Evolutionary conservation across 35 echinoderm and acorn worm genomes (phyloP).

Genomic region (Apostichopus californicus): DNA sequence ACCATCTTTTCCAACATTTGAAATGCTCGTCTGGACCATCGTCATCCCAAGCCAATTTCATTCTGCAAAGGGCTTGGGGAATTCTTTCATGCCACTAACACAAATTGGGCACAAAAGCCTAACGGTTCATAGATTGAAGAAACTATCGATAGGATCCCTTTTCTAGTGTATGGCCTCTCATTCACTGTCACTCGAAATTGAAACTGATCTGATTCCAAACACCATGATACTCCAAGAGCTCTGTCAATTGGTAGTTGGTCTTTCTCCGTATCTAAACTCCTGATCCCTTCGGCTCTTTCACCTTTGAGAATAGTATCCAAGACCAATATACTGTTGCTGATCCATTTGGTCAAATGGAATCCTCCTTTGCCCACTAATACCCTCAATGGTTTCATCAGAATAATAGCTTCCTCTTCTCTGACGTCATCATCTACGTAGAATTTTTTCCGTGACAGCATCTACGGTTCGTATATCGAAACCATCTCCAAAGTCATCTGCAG

Average conservation of each 20-base stretch:
- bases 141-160: constrained; percentile 57
- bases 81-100: constrained; percentile 67
- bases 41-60: constrained; percentile 74
- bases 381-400: constrained; percentile 53
- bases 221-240: constrained; percentile 67
- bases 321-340: constrained; percentile 70
- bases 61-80: constrained; percentile 74
- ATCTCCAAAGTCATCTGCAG: constrained; percentile 61
- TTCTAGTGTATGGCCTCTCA: constrained; percentile 50
- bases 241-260: constrained; percentile 57
- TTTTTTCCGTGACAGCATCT: constrained; percentile 54
- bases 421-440: constrained; percentile 78
- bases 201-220: constrained; percentile 62
- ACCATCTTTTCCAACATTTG: constrained; percentile 64
- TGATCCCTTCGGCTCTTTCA: constrained; percentile 67
- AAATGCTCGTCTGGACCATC: constrained; percentile 46
- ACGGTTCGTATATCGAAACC: constrained; percentile 23
- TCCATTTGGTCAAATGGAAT: constrained; percentile 72
- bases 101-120: constrained; percentile 63
- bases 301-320: constrained; percentile 57
- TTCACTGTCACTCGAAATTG: constrained; percentile 54
- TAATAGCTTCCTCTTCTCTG: constrained; percentile 62
- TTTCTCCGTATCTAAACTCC: constrained; percentile 55
- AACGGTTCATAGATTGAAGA: constrained; percentile 80
- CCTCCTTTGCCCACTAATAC: constrained; percentile 47